These are phyloP conservation scores for Neoarius graeffei DNA, from an alignment of 2,113 vertebrate genomes.

Conservation along the genomic window DNA sequence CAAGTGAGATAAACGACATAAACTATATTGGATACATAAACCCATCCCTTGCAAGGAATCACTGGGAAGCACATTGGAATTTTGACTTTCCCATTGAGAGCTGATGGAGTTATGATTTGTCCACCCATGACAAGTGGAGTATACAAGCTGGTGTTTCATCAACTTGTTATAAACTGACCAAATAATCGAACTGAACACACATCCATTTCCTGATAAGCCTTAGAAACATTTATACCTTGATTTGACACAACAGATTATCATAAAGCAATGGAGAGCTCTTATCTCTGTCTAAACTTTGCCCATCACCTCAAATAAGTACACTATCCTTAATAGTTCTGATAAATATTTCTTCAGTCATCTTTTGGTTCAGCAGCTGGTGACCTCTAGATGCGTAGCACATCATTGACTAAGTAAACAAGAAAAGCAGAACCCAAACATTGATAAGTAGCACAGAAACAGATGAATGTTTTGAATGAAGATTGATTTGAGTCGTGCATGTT, in stretches of 20 bases:
- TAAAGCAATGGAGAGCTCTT: background rate
- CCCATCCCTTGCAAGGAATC: background rate
- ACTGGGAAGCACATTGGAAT: background rate
- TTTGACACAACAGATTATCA: background rate
- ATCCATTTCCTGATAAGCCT: background rate
- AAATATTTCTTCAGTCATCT: slow-evolving; percentile 47
- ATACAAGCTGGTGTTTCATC: background rate
- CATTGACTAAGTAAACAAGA: slow-evolving; percentile 22
- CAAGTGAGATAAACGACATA: background rate
- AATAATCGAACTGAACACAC: background rate
- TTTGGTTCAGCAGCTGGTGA: slow-evolving; percentile 13
- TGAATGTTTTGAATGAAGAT: slow-evolving; percentile 8
- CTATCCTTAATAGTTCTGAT: slow-evolving; percentile 35
- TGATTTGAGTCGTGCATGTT: background rate
- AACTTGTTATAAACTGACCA: background rate
- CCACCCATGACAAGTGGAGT: background rate
- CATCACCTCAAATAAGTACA: slow-evolving; percentile 29
- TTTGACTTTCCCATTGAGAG: background rate
- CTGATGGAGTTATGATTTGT: background rate
- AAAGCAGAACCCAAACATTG: slow-evolving; percentile 7
- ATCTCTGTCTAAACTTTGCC: slow-evolving; percentile 20
- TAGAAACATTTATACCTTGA: background rate
- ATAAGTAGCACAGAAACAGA: slow-evolving; percentile 1
- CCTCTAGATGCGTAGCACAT: slow-evolving; percentile 2
- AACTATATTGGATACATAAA: background rate